phyloP scores from a whole-genome alignment of 2,888 invertebrate species.

The Axea sp. region DNA sequence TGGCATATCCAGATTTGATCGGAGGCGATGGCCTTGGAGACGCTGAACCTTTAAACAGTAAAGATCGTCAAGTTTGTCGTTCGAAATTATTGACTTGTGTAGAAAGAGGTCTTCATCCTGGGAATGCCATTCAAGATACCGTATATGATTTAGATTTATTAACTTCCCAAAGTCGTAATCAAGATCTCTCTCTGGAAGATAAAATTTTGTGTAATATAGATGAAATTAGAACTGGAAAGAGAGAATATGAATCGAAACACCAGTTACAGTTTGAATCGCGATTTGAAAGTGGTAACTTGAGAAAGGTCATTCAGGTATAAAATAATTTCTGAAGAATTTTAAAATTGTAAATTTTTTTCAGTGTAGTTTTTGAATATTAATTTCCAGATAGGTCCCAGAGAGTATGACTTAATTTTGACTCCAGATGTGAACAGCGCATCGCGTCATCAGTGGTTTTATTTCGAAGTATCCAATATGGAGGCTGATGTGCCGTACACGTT shows the following conservation, averaged over 20 bases:
- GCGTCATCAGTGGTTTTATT: conserved; percentile 95
- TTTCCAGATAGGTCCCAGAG: conserved; percentile 85
- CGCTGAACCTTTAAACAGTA: conserved; percentile 83
- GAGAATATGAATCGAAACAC: conserved; percentile 70
- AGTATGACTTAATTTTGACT: conserved; percentile 90
- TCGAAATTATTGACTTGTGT: conserved; percentile 84
- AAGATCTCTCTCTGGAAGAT: conserved; percentile 27
- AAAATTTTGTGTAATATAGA: conserved; percentile 70
- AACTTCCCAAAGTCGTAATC: conserved; percentile 61
- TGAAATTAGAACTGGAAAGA: conserved; percentile 68
- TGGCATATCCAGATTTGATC: conserved; percentile 87
- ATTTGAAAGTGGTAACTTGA: conserved; percentile 92
- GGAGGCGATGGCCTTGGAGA: conserved; percentile 81
- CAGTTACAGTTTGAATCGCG: conserved; percentile 88
- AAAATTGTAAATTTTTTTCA: too few species aligned
- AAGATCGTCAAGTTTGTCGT: conserved; percentile 81
- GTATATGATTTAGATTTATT: conserved; percentile 86
- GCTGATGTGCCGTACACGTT: conserved; percentile 86
- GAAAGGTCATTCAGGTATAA: conserved; percentile 88
- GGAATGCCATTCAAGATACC: conserved; percentile 82
- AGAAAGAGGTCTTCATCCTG: conserved; percentile 84
- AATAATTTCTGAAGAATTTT: not conserved
- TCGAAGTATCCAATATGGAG: conserved; percentile 90
- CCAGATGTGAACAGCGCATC: conserved; percentile 90
- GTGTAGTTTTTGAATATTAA: too few species aligned